Conservation (phyloP, 2,888 invertebrate genomes). For the Autographa gamma region DNA sequence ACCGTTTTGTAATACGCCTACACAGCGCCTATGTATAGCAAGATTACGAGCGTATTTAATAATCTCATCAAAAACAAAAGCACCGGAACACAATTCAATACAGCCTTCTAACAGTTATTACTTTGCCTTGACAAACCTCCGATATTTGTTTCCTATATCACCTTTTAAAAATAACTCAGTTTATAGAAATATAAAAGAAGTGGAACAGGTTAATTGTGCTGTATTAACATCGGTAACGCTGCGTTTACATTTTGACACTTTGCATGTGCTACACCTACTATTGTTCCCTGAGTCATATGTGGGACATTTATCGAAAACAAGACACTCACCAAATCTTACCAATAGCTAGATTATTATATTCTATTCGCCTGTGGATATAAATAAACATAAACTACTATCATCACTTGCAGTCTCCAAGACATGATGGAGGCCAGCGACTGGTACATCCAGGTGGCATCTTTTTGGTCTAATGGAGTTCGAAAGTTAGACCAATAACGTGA, state of each 20-base stretch:
- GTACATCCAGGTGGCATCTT: too few relatives aligned
- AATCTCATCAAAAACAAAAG: conserved; percentile 1
- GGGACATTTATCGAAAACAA: too few relatives aligned
- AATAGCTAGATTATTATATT: too few relatives aligned
- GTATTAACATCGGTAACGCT: conserved; percentile 46
- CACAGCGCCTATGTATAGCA: neutral
- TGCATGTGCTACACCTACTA: too few relatives aligned
- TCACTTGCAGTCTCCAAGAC: too few relatives aligned
- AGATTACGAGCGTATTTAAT: neutral
- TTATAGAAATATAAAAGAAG: conserved; percentile 20
- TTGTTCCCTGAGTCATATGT: too few relatives aligned
- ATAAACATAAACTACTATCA: too few relatives aligned
- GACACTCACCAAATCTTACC: too few relatives aligned
- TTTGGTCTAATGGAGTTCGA: too few relatives aligned
- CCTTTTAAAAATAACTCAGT: neutral
- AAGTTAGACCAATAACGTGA: too few relatives aligned
- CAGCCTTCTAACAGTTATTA: neutral
- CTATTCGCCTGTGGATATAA: too few relatives aligned
- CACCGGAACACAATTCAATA: conserved; percentile 3
- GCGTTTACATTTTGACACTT: neutral
- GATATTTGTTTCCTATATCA: neutral
- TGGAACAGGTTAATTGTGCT: conserved; percentile 48
- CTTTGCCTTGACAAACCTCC: neutral
- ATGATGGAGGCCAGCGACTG: too few relatives aligned
- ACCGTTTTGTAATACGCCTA: neutral